A percentile compares a stretch with the other conserved stretches of the same genome.
These are phyloP conservation scores for Hyperopisus bebe DNA, from an alignment of 2,113 vertebrate genomes.

Conservation along the genomic window DNA sequence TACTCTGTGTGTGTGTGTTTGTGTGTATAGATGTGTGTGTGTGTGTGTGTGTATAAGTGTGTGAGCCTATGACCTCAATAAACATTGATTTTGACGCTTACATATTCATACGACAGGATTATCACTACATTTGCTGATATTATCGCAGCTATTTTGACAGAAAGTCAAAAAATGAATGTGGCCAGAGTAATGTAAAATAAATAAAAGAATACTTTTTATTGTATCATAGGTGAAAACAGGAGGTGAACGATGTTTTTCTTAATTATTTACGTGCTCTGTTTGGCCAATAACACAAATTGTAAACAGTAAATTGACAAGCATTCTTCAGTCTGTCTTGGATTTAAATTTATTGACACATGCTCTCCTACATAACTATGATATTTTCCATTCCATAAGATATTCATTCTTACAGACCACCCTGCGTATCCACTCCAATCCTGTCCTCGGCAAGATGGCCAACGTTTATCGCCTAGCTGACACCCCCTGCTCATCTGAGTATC, in stretches of 20 bases:
- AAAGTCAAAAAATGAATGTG: neutral
- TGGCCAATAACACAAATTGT: neutral
- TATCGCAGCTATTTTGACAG: neutral
- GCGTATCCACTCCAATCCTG: neutral
- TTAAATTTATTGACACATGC: neutral
- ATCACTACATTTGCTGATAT: neutral
- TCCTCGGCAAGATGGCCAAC: constrained; percentile 37
- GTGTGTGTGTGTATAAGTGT: neutral
- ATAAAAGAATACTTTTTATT: neutral
- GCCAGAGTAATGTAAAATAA: neutral
- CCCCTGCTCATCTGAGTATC: constrained; percentile 64
- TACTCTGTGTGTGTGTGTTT: neutral
- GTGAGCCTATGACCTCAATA: neutral
- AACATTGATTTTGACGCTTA: neutral
- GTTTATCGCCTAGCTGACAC: constrained; percentile 52
- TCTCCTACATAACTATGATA: neutral
- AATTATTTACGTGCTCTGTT: neutral
- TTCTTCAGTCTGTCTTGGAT: neutral
- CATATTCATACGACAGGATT: neutral
- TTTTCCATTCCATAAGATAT: neutral
- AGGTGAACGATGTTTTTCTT: neutral
- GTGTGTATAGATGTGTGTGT: no score
- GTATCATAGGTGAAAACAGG: neutral
- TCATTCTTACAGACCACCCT: neutral
- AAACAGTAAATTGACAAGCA: neutral